Evolutionary conservation across 2,888 invertebrate genomes (phyloP), one percentile per base, ranked within the genome.

Genomic region (Spilosoma lubricipeda): DNA sequence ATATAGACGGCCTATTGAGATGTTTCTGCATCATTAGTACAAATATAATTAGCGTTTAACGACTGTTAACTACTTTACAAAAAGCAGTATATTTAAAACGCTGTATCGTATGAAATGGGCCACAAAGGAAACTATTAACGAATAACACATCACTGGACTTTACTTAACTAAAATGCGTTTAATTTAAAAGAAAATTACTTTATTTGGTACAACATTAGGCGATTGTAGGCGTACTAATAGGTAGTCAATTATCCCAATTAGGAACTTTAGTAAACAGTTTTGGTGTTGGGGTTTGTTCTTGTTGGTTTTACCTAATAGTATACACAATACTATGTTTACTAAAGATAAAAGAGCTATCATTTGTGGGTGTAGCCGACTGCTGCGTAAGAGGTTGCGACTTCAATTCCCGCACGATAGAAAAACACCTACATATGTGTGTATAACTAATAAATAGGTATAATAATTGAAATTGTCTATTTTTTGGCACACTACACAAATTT

Each of bases 161-260:
- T 67, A 67, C 67, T 75, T 72, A 75, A 83, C 75, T 67, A 52
- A 78, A 82, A 82, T 76, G 75, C 72, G 52, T 73, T 83, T 82
- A 73, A 76, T 70, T 78, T 77, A 75, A 39, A 78, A 75, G 74
- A 39, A 66, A 78, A 73, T 72, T 20, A 73, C 67, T 71, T 73
- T 11, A 81, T 78, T 70, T 77, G 23, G 71, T 33, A 45, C 66
- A 77, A 71, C 66, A 68, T 65, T n/a, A 56, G 5, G n/a, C 56
- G 52, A 42, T 20, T 59, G 59, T 13, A 63, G 63, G 56, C 36
- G 27, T 27, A 52, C 74, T 75, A 75, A 75, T 65, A 69, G 69
- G 56, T 59, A 23, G 72, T 33, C 30, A 69, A 69, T 75, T 56
- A 75, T 65, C 68, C 71, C 45, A 67, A 70, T 59, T 56, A 66